These are phyloP conservation scores for Gnathonemus longibarbis DNA, from an alignment of 2,113 vertebrate species.

Conservation along the genomic window DNA sequence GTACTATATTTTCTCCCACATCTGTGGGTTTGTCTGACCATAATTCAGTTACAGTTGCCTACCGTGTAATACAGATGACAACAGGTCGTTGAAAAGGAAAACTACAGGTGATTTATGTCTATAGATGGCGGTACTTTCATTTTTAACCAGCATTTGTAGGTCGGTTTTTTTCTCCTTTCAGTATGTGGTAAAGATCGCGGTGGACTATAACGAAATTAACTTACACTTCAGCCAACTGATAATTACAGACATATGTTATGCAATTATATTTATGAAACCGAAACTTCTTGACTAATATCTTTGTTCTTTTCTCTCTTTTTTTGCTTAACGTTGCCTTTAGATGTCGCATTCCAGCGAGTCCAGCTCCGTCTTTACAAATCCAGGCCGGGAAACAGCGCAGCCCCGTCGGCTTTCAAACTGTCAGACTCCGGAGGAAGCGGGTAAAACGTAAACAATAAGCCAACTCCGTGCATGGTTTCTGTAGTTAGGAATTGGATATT, in stretches of 20 bases:
- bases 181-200: conserved; percentile 10
- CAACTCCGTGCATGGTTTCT: not conserved
- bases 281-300: not conserved
- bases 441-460: conserved; percentile 6
- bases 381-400: not conserved
- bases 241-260: not conserved
- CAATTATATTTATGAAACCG: not conserved
- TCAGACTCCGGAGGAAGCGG: conserved; percentile 14
- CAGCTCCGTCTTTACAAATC: conserved; percentile 5
- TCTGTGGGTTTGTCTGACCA: not conserved
- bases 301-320: not conserved
- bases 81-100: not conserved
- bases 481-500: not conserved
- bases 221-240: not conserved
- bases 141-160: not conserved
- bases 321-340: not conserved
- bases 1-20: not conserved
- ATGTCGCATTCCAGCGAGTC: not conserved
- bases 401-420: conserved; percentile 12
- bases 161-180: not conserved
- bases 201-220: not conserved
- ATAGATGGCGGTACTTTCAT: conserved; percentile 19
- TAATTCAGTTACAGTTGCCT: not conserved
- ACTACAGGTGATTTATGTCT: conserved; percentile 21
- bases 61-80: not conserved